Evolutionary conservation across 2,888 invertebrate species (phyloP).

Genomic region (Diadegma fenestrale): DNA sequence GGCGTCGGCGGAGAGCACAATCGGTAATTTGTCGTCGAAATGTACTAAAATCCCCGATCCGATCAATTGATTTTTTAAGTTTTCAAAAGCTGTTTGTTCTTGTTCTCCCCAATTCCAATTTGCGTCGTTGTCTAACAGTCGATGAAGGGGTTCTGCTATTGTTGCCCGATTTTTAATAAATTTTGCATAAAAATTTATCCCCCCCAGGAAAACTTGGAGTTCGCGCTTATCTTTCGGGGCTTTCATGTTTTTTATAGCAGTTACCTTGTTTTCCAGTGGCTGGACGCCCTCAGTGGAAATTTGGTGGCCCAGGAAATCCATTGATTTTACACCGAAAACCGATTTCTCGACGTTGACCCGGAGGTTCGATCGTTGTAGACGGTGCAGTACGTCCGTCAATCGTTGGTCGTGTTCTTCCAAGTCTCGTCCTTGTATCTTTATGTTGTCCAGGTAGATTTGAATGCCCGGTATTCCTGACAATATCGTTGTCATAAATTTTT

Average conservation of each 20-base stretch:
- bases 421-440: constrained; percentile 33
- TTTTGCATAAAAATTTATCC: constrained; percentile 29
- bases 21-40: constrained; percentile 32
- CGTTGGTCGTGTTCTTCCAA: constrained; percentile 39
- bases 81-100: constrained; percentile 23
- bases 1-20: constrained; percentile 35
- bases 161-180: constrained; percentile 28
- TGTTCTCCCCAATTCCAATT: constrained; percentile 18
- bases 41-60: constrained; percentile 24
- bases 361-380: constrained; percentile 22
- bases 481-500: not conserved
- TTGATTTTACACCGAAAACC: constrained; percentile 40
- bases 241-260: constrained; percentile 13
- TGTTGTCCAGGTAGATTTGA: constrained; percentile 35
- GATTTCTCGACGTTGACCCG: constrained; percentile 44
- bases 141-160: constrained; percentile 25
- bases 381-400: constrained; percentile 9
- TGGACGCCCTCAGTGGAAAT: constrained; percentile 23
- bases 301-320: constrained; percentile 46
- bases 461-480: constrained; percentile 39
- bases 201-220: constrained; percentile 29
- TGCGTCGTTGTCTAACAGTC: not conserved
- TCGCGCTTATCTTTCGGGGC: constrained; percentile 6
- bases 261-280: not conserved
- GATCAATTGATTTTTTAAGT: constrained; percentile 8